Evolutionary conservation across 1,140 invertebrate species (phyloP), one percentile per base, ranked within the genome.

Genomic region (Cylas formicarius): DNA sequence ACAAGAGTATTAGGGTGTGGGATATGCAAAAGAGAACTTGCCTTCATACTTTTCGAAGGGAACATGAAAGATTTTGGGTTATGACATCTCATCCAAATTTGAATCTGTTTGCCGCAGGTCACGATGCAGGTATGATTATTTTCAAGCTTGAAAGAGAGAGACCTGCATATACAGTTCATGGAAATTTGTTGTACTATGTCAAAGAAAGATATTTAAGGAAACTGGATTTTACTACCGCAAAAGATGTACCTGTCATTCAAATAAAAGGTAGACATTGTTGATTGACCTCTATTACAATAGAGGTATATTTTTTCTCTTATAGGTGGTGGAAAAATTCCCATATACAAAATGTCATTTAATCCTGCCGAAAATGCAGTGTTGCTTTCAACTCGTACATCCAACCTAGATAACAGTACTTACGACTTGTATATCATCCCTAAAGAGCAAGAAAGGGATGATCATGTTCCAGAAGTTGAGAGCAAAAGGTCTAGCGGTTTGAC

Each of bases 11-110:
- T 55, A 72, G 95, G 4, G 90, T 99, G 1, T 99, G 97, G 97
- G 96, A 99, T 67, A 91, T 98, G 86, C 87, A 87, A 10, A 99
- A 99, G 69, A 74, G 95, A 22, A 90, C 88, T n/a, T 97, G 92
- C 61, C 68, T 99, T 8, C 86, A 97, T 57, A 97, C 94, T 3
- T 97, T 96, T 71, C 71, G 90, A 8, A 75, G 46, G 35, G 96
- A 99, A 63, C 83, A 97, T 65, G 96, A 99, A 57, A 73, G 93
- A 58, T 97, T 97, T 68, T 98, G 95, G 95, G 86, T 98, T 1
- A 71, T 99, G 31, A 80, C 85, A 3, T 82, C 90, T 0, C 96
- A 99, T 74, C 86, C 86, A 0, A 86, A 78, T 14, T 72, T 84
- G 35, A 91, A 90, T 67, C 60, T 90, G 2, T 91, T 92, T 72